These are phyloP conservation scores for Delichon dasypus DNA, from an alignment of 2,797 vertebrate species.

Conservation along the genomic window DNA sequence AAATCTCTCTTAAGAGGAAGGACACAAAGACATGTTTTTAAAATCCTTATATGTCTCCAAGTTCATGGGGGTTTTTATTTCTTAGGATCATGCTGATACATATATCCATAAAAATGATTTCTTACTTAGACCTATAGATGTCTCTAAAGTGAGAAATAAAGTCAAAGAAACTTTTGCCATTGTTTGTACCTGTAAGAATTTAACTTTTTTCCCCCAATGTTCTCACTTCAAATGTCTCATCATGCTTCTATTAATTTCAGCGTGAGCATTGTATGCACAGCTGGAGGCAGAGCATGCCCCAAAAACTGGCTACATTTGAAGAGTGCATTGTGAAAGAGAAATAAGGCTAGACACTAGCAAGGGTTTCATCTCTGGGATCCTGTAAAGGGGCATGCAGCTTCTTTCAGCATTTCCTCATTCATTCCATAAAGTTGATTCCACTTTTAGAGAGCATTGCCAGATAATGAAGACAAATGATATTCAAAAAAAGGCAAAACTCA, in stretches of 20 bases:
- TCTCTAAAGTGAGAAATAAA: neutral
- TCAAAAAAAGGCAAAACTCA: neutral
- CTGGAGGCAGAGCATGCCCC: neutral
- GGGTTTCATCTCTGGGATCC: neutral
- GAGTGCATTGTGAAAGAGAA: conserved; percentile 23
- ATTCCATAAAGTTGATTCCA: neutral
- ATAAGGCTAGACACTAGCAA: neutral
- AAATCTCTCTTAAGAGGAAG: neutral
- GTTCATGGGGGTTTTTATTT: neutral
- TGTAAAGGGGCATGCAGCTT: neutral
- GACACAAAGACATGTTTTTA: neutral
- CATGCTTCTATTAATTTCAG: conserved; percentile 15
- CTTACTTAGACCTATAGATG: neutral
- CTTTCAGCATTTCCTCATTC: neutral
- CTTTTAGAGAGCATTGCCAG: neutral
- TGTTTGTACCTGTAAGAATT: neutral
- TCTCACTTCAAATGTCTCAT: conserved; percentile 6
- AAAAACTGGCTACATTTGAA: conserved; percentile 27
- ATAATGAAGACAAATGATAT: neutral
- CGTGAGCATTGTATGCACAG: neutral
- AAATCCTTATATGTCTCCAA: neutral
- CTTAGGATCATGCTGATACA: neutral
- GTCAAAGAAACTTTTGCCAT: neutral
- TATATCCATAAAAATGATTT: neutral
- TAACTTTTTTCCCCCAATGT: neutral